Conservation (phyloP, 92 coral and sea anemone species). For the Porites cylindrica region DNA sequence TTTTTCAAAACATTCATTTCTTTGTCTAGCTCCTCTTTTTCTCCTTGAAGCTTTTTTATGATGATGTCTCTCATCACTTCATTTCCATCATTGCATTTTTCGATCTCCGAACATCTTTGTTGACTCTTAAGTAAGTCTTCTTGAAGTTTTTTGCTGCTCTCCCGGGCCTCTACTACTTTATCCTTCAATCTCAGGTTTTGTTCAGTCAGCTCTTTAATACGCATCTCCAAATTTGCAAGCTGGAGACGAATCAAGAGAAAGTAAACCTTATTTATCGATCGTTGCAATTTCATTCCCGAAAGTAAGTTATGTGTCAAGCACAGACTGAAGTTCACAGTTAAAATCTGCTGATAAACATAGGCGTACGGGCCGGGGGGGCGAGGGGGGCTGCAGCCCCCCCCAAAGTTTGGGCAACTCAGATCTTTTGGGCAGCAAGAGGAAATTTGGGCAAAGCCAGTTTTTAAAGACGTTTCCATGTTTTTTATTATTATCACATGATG, state of each 20-base stretch:
- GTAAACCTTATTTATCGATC: no score
- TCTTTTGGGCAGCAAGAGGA: no score
- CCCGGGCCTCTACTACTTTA: conserved; percentile 28
- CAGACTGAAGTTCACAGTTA: no score
- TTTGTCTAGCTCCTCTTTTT: conserved; percentile 29
- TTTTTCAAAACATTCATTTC: conserved; percentile 26
- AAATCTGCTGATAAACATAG: no score
- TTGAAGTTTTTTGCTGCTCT: conserved; percentile 18
- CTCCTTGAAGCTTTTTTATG: conserved; percentile 28
- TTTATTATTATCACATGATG: no score
- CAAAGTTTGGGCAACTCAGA: no score
- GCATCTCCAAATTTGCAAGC: conserved; percentile 39
- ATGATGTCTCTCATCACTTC: conserved; percentile 24
- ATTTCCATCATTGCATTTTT: conserved; percentile 21
- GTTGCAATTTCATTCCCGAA: no score
- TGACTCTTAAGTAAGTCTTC: conserved; percentile 16
- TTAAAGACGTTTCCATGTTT: no score
- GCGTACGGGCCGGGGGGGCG: no score
- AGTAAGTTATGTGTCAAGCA: no score
- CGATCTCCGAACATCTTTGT: conserved; percentile 20
- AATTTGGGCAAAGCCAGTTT: no score
- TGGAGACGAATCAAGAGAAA: neutral
- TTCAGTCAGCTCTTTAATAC: conserved; percentile 39
- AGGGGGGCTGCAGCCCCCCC: no score
- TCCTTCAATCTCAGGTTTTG: conserved; percentile 40